Evolutionary conservation across 2,888 invertebrate genomes (phyloP).

Genomic region (Pristionchus maxplancki): DNA sequence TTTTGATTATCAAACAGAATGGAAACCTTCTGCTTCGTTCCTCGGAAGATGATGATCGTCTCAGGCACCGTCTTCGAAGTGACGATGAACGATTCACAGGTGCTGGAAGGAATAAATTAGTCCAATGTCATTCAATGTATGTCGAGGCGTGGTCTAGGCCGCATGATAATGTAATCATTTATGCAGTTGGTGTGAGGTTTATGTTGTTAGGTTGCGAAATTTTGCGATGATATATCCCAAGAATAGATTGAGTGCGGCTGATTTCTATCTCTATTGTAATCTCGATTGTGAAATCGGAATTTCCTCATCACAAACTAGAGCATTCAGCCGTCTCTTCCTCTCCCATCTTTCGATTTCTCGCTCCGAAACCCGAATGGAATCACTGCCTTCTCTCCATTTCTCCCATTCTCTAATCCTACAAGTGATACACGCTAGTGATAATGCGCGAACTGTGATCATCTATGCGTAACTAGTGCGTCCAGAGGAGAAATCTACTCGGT

Average conservation of each 20-base stretch:
- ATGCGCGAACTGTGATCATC: neutral
- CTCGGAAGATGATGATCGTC: slow-evolving; percentile 65
- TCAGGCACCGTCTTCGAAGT: slow-evolving; percentile 56
- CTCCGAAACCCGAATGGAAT: neutral
- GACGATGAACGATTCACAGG: slow-evolving; percentile 59
- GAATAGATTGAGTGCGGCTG: neutral
- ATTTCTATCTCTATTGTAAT: neutral
- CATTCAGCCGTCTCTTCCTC: neutral
- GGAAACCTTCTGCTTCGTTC: slow-evolving; percentile 58
- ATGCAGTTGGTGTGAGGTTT: too few species aligned
- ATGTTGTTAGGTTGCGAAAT: too few species aligned
- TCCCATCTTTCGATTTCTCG: neutral
- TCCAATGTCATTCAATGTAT: too few species aligned
- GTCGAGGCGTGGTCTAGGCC: too few species aligned
- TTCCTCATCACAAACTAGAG: neutral
- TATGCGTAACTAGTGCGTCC: neutral
- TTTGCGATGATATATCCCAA: too few species aligned
- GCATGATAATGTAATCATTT: too few species aligned
- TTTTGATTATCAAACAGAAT: neutral
- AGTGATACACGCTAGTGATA: neutral
- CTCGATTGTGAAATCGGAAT: neutral
- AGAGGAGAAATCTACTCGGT: neutral
- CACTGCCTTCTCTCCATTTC: neutral
- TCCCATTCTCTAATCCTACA: neutral
- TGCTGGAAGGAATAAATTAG: slow-evolving; percentile 35